Base-by-base conservation (phyloP, 2,797 vertebrate species). In the Acanthiza pusilla region DNA sequence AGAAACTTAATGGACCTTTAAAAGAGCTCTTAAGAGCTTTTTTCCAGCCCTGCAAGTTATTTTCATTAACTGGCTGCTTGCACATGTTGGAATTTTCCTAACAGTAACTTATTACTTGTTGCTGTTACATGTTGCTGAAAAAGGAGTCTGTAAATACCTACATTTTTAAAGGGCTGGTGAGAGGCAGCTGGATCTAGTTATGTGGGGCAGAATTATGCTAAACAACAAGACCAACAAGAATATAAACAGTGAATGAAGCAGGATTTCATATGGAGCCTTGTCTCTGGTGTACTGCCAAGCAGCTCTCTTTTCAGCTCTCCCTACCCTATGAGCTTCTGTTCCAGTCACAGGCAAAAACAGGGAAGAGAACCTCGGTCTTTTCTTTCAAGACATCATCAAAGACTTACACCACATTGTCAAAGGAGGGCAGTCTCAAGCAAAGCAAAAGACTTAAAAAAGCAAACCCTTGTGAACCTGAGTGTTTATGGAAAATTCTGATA, bases 391-490 rank as follows among this genome's bases (percentile, higher is more conserved):
- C 50, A 34, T 76, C 47, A 40, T 71, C 21, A 65, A 81, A 90
- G 58, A 71, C 27, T 89, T 91, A 47, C 77, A 47, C 58, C 57
- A 4, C 7, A 6, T 71, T 89, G 88, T 84, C 88, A 91, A 93
- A 90, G 88, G 87, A 88, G 87, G 91, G 75, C 93, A 94, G 76
- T 81, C 58, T 89, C 76, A 70, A 83, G 77, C 68, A 93, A 93
- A 92, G 83, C 50, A 84, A 83, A 88, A 58, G 27, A 25, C 30
- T 54, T 79, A 11, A 38, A 74, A 72, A 67, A 5, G 13, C 48
- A 57, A 80, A 80, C 2, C 13, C 22, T 19, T 34, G 7, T 1
- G 27, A 88, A 89, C 61, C 19, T n/a, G 34, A 73, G 38, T 53
- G 32, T 82, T 91, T 71, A 42, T n/a, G 68, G 62, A 87, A 83